Evolutionary conservation across 2,113 vertebrate species (phyloP).

Genomic region (Tricholaema leucomelas): DNA sequence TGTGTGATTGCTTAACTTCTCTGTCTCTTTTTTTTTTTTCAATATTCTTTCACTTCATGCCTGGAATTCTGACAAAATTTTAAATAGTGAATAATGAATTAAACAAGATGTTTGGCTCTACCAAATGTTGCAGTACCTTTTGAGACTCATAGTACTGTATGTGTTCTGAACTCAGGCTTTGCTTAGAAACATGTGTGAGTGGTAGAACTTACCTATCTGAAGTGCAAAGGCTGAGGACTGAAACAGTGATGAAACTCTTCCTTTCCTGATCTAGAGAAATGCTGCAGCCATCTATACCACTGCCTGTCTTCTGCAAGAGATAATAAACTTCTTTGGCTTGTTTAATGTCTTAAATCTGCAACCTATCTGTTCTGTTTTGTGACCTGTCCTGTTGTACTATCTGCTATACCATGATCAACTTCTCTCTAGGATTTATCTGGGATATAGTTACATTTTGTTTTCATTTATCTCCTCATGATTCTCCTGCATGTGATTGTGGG

Average conservation of each 20-base stretch:
- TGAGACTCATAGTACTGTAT: neutral
- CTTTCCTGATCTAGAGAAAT: neutral
- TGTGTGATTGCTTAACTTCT: slow-evolving; percentile 35
- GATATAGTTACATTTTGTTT: neutral
- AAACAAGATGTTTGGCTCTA: slow-evolving; percentile 50
- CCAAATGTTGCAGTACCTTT: slow-evolving; percentile 33
- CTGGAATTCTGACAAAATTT: slow-evolving; percentile 52
- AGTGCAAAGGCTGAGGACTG: neutral
- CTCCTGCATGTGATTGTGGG: neutral
- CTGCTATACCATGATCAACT: neutral
- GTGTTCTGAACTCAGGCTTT: neutral
- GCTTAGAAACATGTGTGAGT: neutral
- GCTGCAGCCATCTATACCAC: neutral
- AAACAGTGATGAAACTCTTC: neutral
- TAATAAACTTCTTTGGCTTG: neutral
- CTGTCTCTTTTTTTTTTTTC: neutral
- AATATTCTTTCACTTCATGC: slow-evolving; percentile 30
- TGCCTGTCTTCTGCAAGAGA: neutral
- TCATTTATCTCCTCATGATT: neutral
- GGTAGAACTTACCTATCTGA: neutral
- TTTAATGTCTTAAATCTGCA: neutral
- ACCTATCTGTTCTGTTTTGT: too few relatives aligned
- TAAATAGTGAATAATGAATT: slow-evolving; percentile 59
- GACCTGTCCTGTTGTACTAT: too few relatives aligned
- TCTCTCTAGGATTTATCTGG: neutral